Percentiles rank a stretch among this genome's conserved stretches.
phyloP scores from a whole-genome alignment of 2,888 invertebrate species.

The Xylota segnis region DNA sequence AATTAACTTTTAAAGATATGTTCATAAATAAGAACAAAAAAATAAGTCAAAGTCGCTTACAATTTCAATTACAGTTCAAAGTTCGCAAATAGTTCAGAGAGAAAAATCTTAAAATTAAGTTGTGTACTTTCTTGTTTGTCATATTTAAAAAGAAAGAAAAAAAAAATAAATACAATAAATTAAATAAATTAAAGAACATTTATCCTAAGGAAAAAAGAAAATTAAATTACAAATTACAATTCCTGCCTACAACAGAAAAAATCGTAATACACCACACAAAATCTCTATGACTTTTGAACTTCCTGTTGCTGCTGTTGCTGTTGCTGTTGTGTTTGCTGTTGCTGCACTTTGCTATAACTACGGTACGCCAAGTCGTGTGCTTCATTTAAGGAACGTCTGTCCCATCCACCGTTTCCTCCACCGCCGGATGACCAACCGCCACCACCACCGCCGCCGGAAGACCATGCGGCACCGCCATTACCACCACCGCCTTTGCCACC shows the following conservation, averaged over 20 bases:
- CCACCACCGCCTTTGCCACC: slow-evolving; percentile 86
- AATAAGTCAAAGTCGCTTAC: slow-evolving; percentile 31
- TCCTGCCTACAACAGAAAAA: slow-evolving; percentile 57
- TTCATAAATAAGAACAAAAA: slow-evolving; percentile 26
- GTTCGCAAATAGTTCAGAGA: background rate
- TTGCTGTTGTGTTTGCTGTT: slow-evolving; percentile 77
- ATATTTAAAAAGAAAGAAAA: slow-evolving; percentile 1
- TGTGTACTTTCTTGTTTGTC: background rate
- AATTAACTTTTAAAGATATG: slow-evolving; percentile 1
- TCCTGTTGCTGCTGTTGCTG: slow-evolving; percentile 76
- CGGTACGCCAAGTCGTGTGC: slow-evolving; percentile 90
- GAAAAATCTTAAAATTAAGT: slow-evolving; percentile 20
- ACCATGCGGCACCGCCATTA: slow-evolving; percentile 84
- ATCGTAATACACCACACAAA: slow-evolving; percentile 39
- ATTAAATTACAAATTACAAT: slow-evolving; percentile 69
- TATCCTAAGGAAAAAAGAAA: slow-evolving; percentile 44
- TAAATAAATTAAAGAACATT: slow-evolving; percentile 69
- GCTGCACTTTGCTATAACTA: slow-evolving; percentile 86
- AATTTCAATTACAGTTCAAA: background rate
- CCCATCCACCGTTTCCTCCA: slow-evolving; percentile 89
- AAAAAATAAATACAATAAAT: slow-evolving; percentile 71
- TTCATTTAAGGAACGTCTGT: slow-evolving; percentile 87
- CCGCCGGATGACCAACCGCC: slow-evolving; percentile 84
- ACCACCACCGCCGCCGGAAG: slow-evolving; percentile 85
- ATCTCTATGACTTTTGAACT: slow-evolving; percentile 74